These are phyloP conservation scores for Drosophila maculinotata DNA, from an alignment of 2,888 invertebrate species.

Conservation along the genomic window DNA sequence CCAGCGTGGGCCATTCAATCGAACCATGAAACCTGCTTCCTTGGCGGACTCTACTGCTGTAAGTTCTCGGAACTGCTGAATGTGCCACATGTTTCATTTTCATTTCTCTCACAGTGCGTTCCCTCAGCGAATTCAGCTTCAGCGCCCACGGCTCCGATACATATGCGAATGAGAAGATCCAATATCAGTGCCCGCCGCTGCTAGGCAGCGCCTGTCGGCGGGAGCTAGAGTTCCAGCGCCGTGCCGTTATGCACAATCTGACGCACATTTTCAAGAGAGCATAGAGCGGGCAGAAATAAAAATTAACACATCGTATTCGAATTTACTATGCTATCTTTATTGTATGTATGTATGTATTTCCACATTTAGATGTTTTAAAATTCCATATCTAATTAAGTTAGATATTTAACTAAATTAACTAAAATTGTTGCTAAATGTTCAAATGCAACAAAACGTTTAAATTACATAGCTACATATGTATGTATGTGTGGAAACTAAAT, in stretches of 20 bases:
- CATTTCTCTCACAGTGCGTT: slow-evolving; percentile 86
- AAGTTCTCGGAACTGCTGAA: slow-evolving; percentile 80
- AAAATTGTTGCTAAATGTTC: slow-evolving; percentile 32
- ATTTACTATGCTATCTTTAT: slow-evolving; percentile 5
- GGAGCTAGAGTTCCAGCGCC: slow-evolving; percentile 86
- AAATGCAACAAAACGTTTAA: slow-evolving; percentile 19
- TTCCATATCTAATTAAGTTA: slow-evolving; percentile 30
- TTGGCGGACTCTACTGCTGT: slow-evolving; percentile 87
- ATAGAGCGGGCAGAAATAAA: background rate
- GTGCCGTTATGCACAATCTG: slow-evolving; percentile 84
- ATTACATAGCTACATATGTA: slow-evolving; percentile 13
- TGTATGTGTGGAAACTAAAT: slow-evolving; percentile 2
- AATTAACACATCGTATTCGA: background rate
- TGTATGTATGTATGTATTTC: slow-evolving; percentile 32
- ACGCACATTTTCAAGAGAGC: slow-evolving; percentile 73
- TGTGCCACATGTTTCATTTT: slow-evolving; percentile 36
- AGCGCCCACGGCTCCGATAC: slow-evolving; percentile 85
- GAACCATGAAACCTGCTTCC: slow-evolving; percentile 88
- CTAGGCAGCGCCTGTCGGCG: slow-evolving; percentile 87
- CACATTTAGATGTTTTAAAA: slow-evolving; percentile 28
- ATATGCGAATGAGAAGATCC: slow-evolving; percentile 86
- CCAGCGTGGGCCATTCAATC: slow-evolving; percentile 87
- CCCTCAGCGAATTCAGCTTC: slow-evolving; percentile 88
- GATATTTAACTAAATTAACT: slow-evolving; percentile 56
- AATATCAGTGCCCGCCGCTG: slow-evolving; percentile 88